Conservation (phyloP, 1,140 invertebrate genomes). For the Conus betulinus region DNA sequence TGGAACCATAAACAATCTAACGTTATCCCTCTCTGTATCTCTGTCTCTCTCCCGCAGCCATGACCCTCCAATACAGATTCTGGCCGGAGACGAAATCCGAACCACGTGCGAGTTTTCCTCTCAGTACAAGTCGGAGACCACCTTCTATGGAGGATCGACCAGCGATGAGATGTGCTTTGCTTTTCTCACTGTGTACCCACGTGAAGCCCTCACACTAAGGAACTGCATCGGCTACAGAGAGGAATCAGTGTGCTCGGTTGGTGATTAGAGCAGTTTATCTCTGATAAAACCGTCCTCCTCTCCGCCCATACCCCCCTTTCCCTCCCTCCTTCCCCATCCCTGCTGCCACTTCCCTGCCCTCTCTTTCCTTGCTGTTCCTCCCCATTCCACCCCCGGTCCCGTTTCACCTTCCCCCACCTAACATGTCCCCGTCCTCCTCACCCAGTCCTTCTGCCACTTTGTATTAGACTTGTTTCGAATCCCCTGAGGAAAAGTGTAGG, state of each 20-base stretch:
- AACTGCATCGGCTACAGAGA: conserved; percentile 5
- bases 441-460: not conserved
- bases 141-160: conserved; percentile 30
- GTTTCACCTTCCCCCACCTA: not conserved
- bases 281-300: not conserved
- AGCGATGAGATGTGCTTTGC: conserved; percentile 44
- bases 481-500: not conserved
- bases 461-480: not conserved
- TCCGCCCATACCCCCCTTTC: not conserved
- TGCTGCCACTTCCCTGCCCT: not conserved
- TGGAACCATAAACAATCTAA: too few species aligned
- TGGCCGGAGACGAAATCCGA: conserved; percentile 35
- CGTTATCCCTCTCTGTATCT: too few species aligned
- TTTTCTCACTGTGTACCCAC: conserved; percentile 33
- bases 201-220: conserved; percentile 29
- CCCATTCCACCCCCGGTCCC: not conserved
- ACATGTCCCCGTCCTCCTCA: not conserved
- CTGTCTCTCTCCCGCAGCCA: not conserved
- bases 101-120: conserved; percentile 36
- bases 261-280: not conserved
- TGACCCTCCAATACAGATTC: conserved; percentile 2
- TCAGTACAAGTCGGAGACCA: not conserved
- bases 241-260: not conserved
- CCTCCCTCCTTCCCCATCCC: not conserved
- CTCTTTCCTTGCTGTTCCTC: not conserved